Evolutionary conservation across 2,797 vertebrate genomes (phyloP).

Genomic region (Chelmon rostratus): DNA sequence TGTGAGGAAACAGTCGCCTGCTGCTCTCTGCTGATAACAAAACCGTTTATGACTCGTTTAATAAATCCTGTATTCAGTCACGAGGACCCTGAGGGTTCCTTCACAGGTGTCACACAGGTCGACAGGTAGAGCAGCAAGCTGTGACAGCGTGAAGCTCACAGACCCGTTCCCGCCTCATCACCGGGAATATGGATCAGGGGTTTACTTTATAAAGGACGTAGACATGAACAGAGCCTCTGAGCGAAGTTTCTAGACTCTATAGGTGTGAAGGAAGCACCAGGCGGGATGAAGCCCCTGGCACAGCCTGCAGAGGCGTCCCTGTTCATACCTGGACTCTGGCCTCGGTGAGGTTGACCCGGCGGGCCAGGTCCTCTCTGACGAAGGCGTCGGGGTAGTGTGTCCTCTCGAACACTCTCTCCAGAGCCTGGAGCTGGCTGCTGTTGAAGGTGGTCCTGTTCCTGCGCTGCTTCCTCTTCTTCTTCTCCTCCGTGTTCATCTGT

Average conservation of each 20-base stretch:
- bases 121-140: not conserved
- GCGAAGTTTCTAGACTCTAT: too few species aligned
- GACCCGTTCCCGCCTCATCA: not conserved
- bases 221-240: not conserved
- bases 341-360: conserved; percentile 97
- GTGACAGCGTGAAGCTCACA: not conserved
- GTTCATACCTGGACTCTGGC: conserved; percentile 96
- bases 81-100: not conserved
- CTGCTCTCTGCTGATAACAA: conserved; percentile 18
- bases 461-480: conserved; percentile 98
- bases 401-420: conserved; percentile 97
- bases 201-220: not conserved
- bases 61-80: not conserved
- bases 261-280: not conserved
- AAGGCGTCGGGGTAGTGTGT: conserved; percentile 99
- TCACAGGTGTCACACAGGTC: not conserved
- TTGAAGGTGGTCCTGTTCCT: conserved; percentile 98
- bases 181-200: too few species aligned
- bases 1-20: not conserved
- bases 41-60: not conserved
- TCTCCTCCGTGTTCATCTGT: conserved; percentile 96
- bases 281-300: too few species aligned
- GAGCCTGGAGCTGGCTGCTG: conserved; percentile 97
- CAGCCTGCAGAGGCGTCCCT: not conserved
- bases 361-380: conserved; percentile 96